Evolutionary conservation across 2,113 vertebrate genomes (phyloP), one percentile per base, ranked within the genome.

Genomic region (Tamias sibiricus): DNA sequence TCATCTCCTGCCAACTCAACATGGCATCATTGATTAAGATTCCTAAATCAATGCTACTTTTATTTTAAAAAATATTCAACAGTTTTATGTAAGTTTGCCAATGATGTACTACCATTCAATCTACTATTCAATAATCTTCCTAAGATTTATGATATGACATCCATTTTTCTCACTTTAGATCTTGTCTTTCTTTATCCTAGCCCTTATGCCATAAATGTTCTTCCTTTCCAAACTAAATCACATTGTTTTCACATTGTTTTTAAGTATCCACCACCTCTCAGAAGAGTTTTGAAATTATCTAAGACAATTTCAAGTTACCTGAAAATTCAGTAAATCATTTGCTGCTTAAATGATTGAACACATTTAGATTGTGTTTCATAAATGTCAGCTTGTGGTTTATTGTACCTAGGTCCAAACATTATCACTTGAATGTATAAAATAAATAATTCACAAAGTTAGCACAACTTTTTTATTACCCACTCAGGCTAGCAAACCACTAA

Each of bases 341-440:
- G 54, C 40, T 79, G 44, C 69, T 82, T 81, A 83, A 71, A 82
- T 88, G 87, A 69, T 47, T 30, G 44, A 87, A 49, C 68, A 84
- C 42, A 12, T 44, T 84, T 14, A 57, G 2, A 11, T 54, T 93
- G 74, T 95, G 59, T 66, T 75, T 57, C 69, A 54, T 47, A 81
- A n/a, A 30, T 80, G 32, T 40, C 87, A 93, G 26, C 42, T 72
- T 75, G 37, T 87, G 20, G 20, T 91, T 90, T 74, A 71, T 72
- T 47, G 13, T 81, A 30, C 7, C 44, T 94, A 64, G 28, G 2
- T 93, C 30, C 85, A 32, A 88, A 40, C 3, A 72, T 8, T 66
- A 52, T 35, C 17, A 42, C n/a, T 81, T 77, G 68, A 69, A 91
- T 74, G 71, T 57, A 85, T 92, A 95, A 95, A 85, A 54, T 54